Conservation (phyloP, 2,797 vertebrate genomes). For the Dryobates pubescens region DNA sequence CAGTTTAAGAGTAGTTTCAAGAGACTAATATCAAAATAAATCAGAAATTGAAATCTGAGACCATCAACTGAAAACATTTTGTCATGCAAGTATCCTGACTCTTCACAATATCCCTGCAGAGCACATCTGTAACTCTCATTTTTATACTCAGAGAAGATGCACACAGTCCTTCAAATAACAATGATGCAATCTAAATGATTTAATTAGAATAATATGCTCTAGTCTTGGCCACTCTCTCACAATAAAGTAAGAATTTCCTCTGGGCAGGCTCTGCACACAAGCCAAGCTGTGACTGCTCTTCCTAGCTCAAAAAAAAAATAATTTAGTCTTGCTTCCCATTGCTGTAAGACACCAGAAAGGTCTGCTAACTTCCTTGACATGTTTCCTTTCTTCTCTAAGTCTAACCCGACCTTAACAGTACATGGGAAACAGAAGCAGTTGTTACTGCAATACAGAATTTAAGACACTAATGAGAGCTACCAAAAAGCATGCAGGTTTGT, state of each 20-base stretch:
- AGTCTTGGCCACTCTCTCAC: background rate
- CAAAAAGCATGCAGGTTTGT: background rate
- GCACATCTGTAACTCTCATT: background rate
- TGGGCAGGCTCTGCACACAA: conserved; percentile 9
- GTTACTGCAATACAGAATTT: background rate
- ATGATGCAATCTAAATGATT: conserved; percentile 34
- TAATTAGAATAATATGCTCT: conserved; percentile 61
- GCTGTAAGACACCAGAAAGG: conserved; percentile 25
- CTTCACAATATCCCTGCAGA: background rate
- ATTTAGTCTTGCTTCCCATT: conserved; percentile 33
- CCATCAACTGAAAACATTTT: background rate
- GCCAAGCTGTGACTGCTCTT: background rate
- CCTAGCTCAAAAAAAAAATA: conserved; percentile 12
- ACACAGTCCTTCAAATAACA: background rate
- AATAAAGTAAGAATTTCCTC: conserved; percentile 64
- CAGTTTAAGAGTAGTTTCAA: background rate
- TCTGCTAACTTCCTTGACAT: conserved; percentile 40
- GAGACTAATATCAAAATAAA: background rate
- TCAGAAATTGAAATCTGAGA: background rate
- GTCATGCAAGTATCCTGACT: background rate
- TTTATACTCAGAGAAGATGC: conserved; percentile 9
- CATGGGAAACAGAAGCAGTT: conserved; percentile 16
- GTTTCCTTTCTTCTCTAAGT: conserved; percentile 1
- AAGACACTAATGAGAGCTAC: background rate
- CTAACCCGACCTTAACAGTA: background rate